A percentile compares a stretch with the other conserved stretches of the same genome.
Evolutionary conservation across 2,113 vertebrate genomes (phyloP).

Genomic region (Melospiza georgiana): DNA sequence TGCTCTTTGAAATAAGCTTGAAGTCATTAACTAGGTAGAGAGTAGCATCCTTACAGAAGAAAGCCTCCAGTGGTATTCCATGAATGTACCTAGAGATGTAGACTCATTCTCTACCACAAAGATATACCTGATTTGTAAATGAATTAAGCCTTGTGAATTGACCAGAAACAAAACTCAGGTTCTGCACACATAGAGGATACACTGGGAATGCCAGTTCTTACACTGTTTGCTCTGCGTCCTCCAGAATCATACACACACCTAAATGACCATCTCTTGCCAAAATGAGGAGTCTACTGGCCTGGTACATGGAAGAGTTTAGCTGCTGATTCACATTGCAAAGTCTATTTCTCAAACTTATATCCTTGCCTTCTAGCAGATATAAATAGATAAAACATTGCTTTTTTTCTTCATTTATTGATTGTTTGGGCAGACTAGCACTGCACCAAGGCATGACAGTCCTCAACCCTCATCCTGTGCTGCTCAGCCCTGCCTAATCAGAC

Average conservation of each 20-base stretch:
- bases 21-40: background rate
- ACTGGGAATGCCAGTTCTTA: background rate
- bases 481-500: background rate
- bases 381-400: background rate
- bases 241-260: background rate
- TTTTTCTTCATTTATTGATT: background rate
- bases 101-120: background rate
- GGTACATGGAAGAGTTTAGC: background rate
- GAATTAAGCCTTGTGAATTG: background rate
- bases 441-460: background rate
- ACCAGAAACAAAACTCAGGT: background rate
- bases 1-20: background rate
- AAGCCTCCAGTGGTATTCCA: background rate
- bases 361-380: background rate
- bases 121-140: background rate
- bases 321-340: background rate
- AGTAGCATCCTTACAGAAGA: background rate
- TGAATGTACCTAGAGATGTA: background rate
- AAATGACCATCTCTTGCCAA: background rate
- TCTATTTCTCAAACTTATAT: background rate
- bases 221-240: background rate
- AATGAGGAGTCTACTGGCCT: background rate
- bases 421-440: rapidly evolving
- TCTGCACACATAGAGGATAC: background rate
- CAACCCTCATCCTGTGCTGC: background rate